These are phyloP conservation scores for Oscheius sp. DNA, from an alignment of 1,140 invertebrate genomes.

Conservation along the genomic window DNA sequence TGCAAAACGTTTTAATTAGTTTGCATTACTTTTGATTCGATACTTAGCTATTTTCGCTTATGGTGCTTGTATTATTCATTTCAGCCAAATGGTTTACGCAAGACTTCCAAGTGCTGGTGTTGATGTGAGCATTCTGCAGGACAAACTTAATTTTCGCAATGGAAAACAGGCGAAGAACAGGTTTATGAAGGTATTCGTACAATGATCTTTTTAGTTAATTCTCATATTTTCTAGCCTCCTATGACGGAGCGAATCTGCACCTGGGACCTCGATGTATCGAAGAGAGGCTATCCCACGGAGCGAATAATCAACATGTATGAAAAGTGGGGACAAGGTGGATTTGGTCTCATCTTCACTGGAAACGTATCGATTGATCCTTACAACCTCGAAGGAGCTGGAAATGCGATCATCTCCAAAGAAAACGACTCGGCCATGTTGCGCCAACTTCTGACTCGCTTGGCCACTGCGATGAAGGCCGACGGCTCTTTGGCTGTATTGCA, in stretches of 20 bases:
- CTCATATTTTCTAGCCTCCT: too few relatives aligned
- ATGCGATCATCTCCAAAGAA: background rate
- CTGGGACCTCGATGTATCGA: background rate
- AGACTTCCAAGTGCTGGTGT: slow-evolving; percentile 4
- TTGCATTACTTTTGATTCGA: too few relatives aligned
- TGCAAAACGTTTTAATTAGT: too few relatives aligned
- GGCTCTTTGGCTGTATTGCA: slow-evolving; percentile 2
- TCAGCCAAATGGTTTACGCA: background rate
- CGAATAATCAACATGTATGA: slow-evolving; percentile 33
- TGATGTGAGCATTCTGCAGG: slow-evolving; percentile 9
- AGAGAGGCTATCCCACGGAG: slow-evolving; percentile 21
- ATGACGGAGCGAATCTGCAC: background rate
- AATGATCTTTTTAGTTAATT: too few relatives aligned
- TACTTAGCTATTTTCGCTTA: too few relatives aligned
- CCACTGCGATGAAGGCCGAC: background rate
- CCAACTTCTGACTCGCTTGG: background rate
- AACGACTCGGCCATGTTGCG: background rate
- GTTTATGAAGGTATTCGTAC: slow-evolving; percentile 43
- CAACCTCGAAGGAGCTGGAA: slow-evolving; percentile 13
- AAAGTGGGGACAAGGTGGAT: slow-evolving; percentile 39
- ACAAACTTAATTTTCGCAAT: slow-evolving; percentile 7
- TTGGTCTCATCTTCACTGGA: slow-evolving; percentile 37
- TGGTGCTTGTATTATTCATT: too few relatives aligned
- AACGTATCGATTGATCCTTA: slow-evolving; percentile 34
- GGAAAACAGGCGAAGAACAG: slow-evolving; percentile 36